Evolutionary conservation across 2,113 vertebrate genomes (phyloP).

Genomic region (Alethe castanea): DNA sequence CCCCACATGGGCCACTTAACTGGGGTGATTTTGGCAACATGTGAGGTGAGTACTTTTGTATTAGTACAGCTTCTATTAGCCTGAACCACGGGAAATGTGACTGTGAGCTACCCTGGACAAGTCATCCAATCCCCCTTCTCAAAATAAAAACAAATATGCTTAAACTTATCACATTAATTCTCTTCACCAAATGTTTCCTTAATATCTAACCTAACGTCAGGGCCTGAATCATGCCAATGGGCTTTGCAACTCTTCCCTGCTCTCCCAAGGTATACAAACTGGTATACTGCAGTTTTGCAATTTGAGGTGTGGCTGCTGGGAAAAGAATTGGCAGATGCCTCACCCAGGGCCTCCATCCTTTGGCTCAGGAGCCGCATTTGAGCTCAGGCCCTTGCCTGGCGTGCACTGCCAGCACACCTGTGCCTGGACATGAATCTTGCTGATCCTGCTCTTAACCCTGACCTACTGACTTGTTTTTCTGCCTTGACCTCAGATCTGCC

Average conservation of each 20-base stretch:
- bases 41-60: background rate
- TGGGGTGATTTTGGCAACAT: background rate
- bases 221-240: background rate
- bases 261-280: background rate
- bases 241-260: background rate
- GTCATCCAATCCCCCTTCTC: background rate
- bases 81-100: background rate
- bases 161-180: background rate
- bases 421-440: background rate
- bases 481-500: background rate
- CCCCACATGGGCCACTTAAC: background rate
- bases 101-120: background rate
- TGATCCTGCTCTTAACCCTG: background rate
- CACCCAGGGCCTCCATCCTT: background rate
- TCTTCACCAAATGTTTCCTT: background rate
- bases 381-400: background rate
- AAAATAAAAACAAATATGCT: background rate
- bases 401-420: background rate
- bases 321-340: background rate
- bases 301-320: background rate
- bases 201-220: background rate
- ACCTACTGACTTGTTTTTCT: background rate
- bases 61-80: background rate
- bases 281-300: background rate
- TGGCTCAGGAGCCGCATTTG: accelerated